Conservation (phyloP, 2,113 vertebrate species). For the Sinocyclocheilus grahami region DNA sequence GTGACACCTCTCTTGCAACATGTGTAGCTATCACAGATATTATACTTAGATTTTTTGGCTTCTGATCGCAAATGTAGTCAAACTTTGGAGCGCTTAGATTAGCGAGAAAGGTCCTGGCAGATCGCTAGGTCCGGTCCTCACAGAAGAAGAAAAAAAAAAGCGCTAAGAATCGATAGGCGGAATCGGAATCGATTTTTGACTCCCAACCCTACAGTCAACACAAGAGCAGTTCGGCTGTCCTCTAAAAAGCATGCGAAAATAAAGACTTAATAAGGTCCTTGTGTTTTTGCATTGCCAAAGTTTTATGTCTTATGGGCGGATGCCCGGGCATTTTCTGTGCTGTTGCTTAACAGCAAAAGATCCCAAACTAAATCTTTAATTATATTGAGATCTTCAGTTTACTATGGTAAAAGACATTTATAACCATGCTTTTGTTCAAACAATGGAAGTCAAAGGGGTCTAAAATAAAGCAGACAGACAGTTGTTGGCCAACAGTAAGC, state of each 20-base stretch:
- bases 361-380: neutral
- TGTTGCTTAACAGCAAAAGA: neutral
- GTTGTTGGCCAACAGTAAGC: too few species aligned
- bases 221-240: neutral
- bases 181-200: too few species aligned
- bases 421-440: neutral
- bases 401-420: neutral
- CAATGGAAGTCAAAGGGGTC: neutral
- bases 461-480: neutral
- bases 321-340: neutral
- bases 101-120: too few species aligned
- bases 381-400: neutral
- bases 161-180: too few species aligned
- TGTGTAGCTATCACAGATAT: too few species aligned
- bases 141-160: too few species aligned
- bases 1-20: too few species aligned
- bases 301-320: neutral
- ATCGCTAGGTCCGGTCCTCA: too few species aligned
- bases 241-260: slow-evolving; percentile 1
- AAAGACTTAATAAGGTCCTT: slow-evolving; percentile 8
- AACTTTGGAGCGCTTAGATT: too few species aligned
- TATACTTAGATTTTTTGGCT: too few species aligned
- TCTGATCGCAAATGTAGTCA: too few species aligned
- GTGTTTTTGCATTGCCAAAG: slow-evolving; percentile 1
- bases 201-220: neutral